phyloP scores from a whole-genome alignment of 2,888 invertebrate species.

The Bugula neritina region DNA sequence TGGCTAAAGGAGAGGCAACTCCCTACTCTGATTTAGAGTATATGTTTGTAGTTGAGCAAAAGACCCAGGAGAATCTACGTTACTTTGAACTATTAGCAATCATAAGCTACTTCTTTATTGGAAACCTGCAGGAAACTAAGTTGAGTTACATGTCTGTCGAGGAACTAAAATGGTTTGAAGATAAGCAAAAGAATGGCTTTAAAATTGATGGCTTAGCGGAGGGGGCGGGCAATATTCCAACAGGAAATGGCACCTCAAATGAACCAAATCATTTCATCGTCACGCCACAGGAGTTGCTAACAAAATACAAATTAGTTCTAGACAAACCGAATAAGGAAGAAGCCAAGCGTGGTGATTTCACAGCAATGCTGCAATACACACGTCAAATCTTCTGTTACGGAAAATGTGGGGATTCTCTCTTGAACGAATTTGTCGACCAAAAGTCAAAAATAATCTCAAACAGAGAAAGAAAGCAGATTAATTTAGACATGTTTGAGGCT shows the following conservation, averaged over 20 bases:
- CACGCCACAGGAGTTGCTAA: not conserved
- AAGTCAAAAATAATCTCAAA: not conserved
- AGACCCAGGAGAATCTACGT: not conserved
- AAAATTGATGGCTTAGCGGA: not conserved
- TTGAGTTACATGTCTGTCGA: not conserved
- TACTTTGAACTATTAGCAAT: slow-evolving; percentile 15
- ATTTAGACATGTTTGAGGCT: not conserved
- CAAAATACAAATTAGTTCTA: not conserved
- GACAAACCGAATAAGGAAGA: slow-evolving; percentile 3
- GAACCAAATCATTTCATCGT: not conserved
- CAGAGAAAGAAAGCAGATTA: not conserved
- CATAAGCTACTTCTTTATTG: slow-evolving; percentile 11
- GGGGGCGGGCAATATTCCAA: slow-evolving; percentile 4
- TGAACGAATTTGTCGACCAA: not conserved
- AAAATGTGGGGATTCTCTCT: not conserved
- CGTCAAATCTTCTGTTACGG: not conserved
- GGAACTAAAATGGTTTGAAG: slow-evolving; percentile 2
- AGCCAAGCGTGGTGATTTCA: not conserved
- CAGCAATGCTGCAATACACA: not conserved
- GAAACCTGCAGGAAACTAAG: slow-evolving; percentile 8
- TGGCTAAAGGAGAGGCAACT: slow-evolving; percentile 12
- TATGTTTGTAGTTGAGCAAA: not conserved
- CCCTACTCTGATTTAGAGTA: slow-evolving; percentile 20
- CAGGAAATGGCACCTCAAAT: not conserved
- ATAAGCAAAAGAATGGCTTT: not conserved